Evolutionary conservation across 2,113 vertebrate genomes (phyloP).

Genomic region (Atherinomorus stipes): DNA sequence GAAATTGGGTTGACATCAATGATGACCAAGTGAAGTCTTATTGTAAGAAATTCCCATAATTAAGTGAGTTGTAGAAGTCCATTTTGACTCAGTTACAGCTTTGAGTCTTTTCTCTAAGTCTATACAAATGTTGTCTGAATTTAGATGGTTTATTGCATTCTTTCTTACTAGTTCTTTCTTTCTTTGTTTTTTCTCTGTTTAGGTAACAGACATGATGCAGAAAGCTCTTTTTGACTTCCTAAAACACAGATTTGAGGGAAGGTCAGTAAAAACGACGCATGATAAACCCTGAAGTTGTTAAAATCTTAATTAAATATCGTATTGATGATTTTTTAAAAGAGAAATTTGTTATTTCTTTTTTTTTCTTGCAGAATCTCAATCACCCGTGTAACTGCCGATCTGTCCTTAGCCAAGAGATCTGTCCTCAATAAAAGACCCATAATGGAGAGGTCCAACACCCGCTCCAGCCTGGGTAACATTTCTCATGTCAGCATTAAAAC

Average conservation of each 20-base stretch:
- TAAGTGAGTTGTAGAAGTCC: no score
- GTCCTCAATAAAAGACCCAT: constrained; percentile 97
- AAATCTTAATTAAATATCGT: neutral
- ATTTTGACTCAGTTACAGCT: neutral
- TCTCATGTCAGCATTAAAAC: neutral
- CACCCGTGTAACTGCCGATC: constrained; percentile 94
- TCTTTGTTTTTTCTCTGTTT: neutral
- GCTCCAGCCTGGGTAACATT: constrained; percentile 92
- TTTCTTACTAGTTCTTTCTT: no score
- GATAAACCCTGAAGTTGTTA: neutral
- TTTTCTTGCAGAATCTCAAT: constrained; percentile 90
- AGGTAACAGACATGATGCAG: constrained; percentile 99
- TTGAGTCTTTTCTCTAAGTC: neutral
- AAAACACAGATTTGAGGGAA: constrained; percentile 96
- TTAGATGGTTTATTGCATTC: no score
- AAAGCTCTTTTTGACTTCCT: constrained; percentile 98
- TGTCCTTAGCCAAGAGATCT: constrained; percentile 95
- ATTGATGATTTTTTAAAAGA: no score
- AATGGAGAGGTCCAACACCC: constrained; percentile 94
- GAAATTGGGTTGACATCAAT: neutral
- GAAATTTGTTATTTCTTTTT: neutral
- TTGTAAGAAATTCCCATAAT: no score
- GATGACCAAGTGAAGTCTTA: neutral
- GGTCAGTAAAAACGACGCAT: constrained; percentile 81
- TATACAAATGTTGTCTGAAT: neutral